Evolutionary conservation across 1,140 invertebrate genomes (phyloP), one percentile per base, ranked within the genome.

Genomic region (Dryas iulia): DNA sequence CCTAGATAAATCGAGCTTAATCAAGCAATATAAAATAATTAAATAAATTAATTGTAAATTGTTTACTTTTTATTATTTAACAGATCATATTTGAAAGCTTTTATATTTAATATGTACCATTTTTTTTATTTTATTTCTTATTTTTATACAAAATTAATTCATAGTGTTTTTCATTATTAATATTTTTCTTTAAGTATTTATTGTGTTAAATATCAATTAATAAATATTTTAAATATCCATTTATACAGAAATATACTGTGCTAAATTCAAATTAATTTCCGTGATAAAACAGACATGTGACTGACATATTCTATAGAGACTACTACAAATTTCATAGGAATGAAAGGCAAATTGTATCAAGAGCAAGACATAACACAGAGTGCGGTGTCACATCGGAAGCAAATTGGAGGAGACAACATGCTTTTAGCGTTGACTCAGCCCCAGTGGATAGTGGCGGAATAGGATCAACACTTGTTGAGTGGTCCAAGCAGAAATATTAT

Each of bases 381-480:
- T 80, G 79, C 75, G 73, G 79, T 80, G 73, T 85, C 81, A 87
- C 78, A 81, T 77, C 66, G 72, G 76, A 73, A 69, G 73, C 73
- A 84, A 89, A 89, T 89, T 87, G 86, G 78, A 82, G 76, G 69
- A 75, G 87, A 87, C 84, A 87, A 84, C 83, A 88, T 84, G 87
- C 87, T 89, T 89, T 89, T 89, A 89, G 86, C 80, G 82, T 77
- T 76, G 77, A 71, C 73, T 79, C 69, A 66, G 72, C 74, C 78
- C 76, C 71, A 66, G 76, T 74, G 79, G 77, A 79, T 83, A 82
- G 77, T 76, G 76, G 71, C 74, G 71, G 73, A 84, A 83, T 85
- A 76, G 81, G 78, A 84, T 85, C 80, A 81, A 64, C 70, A 78
- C 21, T 47, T 66, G 54, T 14, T 52, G 56, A 25, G 59, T 74